A percentile compares a stretch with the other conserved stretches of the same genome.
These are phyloP conservation scores for Teleiodes luculella DNA, from an alignment of 2,888 invertebrate genomes.

Conservation along the genomic window DNA sequence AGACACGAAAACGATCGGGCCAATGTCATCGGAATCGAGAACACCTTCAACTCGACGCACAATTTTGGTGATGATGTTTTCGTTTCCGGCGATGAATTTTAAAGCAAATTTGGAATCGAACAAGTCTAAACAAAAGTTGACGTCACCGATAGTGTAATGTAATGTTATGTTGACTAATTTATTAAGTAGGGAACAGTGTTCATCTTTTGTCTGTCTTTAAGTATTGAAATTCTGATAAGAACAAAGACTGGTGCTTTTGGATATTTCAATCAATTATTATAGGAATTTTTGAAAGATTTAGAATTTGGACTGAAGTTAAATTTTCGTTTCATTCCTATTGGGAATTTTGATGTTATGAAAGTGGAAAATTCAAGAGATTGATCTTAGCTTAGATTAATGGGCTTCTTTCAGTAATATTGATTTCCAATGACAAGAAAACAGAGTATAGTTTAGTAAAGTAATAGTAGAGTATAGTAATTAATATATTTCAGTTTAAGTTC, in stretches of 20 bases:
- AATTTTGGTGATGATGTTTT: conserved; percentile 35
- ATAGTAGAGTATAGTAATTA: neutral
- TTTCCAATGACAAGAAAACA: neutral
- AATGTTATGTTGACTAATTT: neutral
- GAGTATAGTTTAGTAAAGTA: too few relatives aligned
- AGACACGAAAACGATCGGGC: conserved; percentile 42
- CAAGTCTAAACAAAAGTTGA: conserved; percentile 39
- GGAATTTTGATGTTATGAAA: conserved; percentile 64
- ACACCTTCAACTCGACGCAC: conserved; percentile 36
- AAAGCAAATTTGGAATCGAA: conserved; percentile 15
- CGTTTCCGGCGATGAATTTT: conserved; percentile 32
- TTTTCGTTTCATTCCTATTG: conserved; percentile 78
- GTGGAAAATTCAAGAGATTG: conserved; percentile 57
- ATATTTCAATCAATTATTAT: conserved; percentile 52
- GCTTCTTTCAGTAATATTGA: conserved; percentile 63
- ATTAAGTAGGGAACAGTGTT: neutral
- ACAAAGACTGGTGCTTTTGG: conserved; percentile 75
- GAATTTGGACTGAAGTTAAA: conserved; percentile 51
- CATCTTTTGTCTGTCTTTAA: conserved; percentile 38
- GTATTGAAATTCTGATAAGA: conserved; percentile 38
- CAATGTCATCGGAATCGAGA: conserved; percentile 45
- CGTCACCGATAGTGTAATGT: neutral
- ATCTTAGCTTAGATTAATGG: conserved; percentile 65
- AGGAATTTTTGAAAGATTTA: conserved; percentile 20
- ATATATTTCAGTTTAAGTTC: neutral